Percentiles rank a stretch among this genome's conserved stretches.
Conservation (phyloP, 1,140 invertebrate species). For the Andrena cerasifolii region DNA sequence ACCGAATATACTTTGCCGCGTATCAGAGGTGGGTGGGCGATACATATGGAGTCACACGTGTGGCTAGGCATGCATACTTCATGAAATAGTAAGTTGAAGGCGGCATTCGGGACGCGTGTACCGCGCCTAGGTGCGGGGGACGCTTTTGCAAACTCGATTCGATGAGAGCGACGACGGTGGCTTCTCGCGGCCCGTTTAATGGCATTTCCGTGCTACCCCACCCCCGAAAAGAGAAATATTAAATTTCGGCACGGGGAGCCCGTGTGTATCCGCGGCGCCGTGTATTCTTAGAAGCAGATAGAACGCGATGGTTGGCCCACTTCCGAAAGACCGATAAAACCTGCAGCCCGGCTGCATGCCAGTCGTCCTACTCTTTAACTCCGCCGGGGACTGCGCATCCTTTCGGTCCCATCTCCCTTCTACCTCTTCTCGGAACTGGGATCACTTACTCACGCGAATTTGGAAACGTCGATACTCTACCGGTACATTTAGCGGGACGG, state of each 20-base stretch:
- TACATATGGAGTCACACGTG: constrained; percentile 35
- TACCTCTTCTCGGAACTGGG: neutral
- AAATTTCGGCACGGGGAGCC: constrained; percentile 49
- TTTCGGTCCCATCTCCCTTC: neutral
- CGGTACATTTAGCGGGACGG: neutral
- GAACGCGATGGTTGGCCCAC: constrained; percentile 37
- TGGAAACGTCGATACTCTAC: neutral
- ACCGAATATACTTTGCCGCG: constrained; percentile 24
- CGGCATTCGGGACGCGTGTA: constrained; percentile 43
- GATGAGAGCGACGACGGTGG: constrained; percentile 49
- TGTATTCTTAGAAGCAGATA: constrained; percentile 50
- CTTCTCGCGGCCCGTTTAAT: constrained; percentile 65
- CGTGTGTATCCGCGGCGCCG: constrained; percentile 39
- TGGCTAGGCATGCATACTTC: constrained; percentile 38
- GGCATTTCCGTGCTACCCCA: constrained; percentile 61
- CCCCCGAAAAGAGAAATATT: constrained; percentile 62
- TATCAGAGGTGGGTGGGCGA: constrained; percentile 2
- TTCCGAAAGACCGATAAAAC: constrained; percentile 52
- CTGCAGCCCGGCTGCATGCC: neutral
- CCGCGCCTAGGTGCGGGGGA: neutral
- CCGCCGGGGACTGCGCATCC: neutral
- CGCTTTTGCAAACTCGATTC: constrained; percentile 56
- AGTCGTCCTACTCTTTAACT: constrained; percentile 21
- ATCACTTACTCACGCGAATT: neutral
- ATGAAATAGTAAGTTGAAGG: constrained; percentile 34